Conservation (phyloP, 2,797 vertebrate species). For the Mus minutoides region DNA sequence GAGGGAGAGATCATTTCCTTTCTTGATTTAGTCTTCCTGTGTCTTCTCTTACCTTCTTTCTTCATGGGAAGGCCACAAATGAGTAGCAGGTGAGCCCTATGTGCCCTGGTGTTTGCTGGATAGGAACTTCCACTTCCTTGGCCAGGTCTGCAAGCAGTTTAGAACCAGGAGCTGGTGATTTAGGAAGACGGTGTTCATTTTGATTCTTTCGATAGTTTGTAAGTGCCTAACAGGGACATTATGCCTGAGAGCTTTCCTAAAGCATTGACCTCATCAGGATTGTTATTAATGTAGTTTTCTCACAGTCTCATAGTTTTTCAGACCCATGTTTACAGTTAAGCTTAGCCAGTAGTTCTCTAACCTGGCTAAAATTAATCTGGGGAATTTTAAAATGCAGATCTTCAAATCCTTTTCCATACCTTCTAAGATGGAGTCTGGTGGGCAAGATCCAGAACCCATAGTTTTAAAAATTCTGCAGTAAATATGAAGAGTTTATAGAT, state of each 20-base stretch:
- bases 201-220: neutral
- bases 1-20: neutral
- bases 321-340: neutral
- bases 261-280: neutral
- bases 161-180: neutral
- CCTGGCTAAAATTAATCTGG: conserved; percentile 39
- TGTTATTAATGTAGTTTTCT: neutral
- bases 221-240: neutral
- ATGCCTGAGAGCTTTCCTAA: neutral
- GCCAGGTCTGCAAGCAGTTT: neutral
- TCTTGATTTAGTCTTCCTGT: neutral
- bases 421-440: conserved; percentile 38
- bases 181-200: neutral
- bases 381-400: conserved; percentile 32
- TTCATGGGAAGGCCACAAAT: neutral
- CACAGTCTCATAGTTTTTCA: neutral
- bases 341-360: conserved; percentile 48
- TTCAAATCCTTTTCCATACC: neutral
- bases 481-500: conserved; percentile 4
- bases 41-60: neutral
- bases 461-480: conserved; percentile 35
- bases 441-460: neutral
- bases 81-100: neutral
- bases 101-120: neutral
- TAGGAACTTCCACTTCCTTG: neutral